phyloP scores from a whole-genome alignment of 2,113 vertebrate genomes.

The Nesospiza acunhae region DNA sequence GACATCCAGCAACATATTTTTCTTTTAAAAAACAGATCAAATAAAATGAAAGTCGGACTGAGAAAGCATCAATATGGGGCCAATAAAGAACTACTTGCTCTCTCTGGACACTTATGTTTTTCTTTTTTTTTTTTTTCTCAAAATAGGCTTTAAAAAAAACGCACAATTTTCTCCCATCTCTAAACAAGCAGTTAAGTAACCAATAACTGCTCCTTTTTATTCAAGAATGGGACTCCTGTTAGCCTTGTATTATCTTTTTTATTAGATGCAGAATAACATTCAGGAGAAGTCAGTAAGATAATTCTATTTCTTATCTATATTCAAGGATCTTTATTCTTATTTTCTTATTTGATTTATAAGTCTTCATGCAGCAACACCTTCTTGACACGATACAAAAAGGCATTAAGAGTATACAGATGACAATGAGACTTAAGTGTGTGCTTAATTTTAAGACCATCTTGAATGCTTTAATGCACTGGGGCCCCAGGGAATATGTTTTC shows the following conservation, averaged over 20 bases:
- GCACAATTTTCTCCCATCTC: neutral
- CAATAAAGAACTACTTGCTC: neutral
- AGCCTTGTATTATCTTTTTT: neutral
- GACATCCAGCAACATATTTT: neutral
- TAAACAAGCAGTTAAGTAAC: neutral
- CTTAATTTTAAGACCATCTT: neutral
- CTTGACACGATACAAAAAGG: neutral
- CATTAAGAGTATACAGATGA: neutral
- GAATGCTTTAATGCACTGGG: neutral
- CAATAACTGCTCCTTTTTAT: neutral
- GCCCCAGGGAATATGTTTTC: neutral
- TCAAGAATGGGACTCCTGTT: neutral
- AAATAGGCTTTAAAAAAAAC: neutral
- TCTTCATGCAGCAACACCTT: neutral
- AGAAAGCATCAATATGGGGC: neutral
- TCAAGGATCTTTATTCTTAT: neutral
- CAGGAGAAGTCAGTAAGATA: neutral
- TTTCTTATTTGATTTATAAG: neutral
- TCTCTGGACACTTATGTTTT: neutral
- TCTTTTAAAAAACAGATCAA: neutral
- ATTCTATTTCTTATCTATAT: neutral
- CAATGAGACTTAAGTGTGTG: neutral
- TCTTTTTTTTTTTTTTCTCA: neutral
- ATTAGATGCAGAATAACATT: neutral
- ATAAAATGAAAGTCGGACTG: neutral